Evolutionary conservation across 1,140 invertebrate genomes (phyloP), one percentile per base, ranked within the genome.

Genomic region (Lepidostoma basale): DNA sequence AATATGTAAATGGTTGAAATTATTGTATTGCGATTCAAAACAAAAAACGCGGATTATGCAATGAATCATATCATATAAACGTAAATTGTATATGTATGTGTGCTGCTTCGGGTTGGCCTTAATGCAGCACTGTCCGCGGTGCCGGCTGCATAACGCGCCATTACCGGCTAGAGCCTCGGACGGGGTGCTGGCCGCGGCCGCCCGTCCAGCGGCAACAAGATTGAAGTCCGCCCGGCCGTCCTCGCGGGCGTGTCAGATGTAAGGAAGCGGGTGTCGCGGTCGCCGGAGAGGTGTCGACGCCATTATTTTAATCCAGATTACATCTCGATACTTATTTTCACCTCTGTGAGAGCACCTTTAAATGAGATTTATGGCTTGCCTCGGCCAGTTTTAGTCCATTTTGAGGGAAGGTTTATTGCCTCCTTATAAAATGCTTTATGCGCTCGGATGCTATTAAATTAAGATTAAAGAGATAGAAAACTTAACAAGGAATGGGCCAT

Each of bases 261-360:
- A 66, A 59, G 52, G 54, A 12, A 25, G 20, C 42, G 20, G 49
- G 64, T 66, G 49, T 58, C 52, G 39, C 52, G 49, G 26, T 44
- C 42, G 9, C 25, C 23, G 22, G 26, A 16, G 56, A 67, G 66
- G 66, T 67, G 66, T 67, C 56, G 66, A 49, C 40, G 30, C 66
- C 66, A 67, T 67, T 67, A 67, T 67, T 67, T 67, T 45, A 45
- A 60, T 59, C 30, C 14, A 52, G 66, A 67, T 67, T 56, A 59
- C 66, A 67, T 67, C 66, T 65, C 36, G 63, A 65, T 56, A 54
- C 36, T 54, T 65, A 54, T 54, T 52, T 54, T 42, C 63, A 63
- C 47, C 47, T 39, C 30, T 63, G 30, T 60, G 25, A 60, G 56
- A 40, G 56, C 22, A 26, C 36, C 56, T 60, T 60, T 60, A 60